Evolutionary conservation across 2,888 invertebrate species (phyloP), one percentile per base, ranked within the genome.

Genomic region (Polyommatus iphigenia): DNA sequence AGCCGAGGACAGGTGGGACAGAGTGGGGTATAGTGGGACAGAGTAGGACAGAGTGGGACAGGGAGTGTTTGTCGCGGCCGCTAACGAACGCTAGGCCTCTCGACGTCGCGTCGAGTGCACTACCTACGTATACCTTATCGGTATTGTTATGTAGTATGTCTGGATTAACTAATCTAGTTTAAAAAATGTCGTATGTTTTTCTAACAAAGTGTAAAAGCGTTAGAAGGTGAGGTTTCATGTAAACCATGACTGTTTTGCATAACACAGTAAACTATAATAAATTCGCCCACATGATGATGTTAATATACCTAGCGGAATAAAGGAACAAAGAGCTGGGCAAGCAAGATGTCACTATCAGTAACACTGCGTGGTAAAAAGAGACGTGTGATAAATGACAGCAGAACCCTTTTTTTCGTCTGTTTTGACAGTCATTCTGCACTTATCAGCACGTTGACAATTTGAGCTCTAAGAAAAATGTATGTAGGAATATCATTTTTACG

Each of bases 41-140:
- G 85, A 67, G 92, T 90, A 89, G 89, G 88, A 86, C 87, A 85
- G 88, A 89, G 90, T 87, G 86, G 87, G 85, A 85, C 84, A 82
- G 85, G 84, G 85, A 85, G 87, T 85, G 87, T 88, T 91, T 86
- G 90, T 90, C 90, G 90, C 88, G 89, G 90, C 85, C 89, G 90
- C 93, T 94, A 94, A 94, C 93, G 93, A 94, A 94, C 88, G 87
- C 87, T 88, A 85, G 84, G 85, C 86, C 89, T 86, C 92, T 93
- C 87, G 87, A 90, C 85, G 67, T 32, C 67, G 67, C 67, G 67
- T 82, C 80, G 81, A 92, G 92, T 83, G 86, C 81, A 78, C 77
- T 81, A 79, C 82, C 82, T 83, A 83, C 82, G 81, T 82, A 82
- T 80, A 80, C 80, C 85, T 85, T 84, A 84, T 83, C 83, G 84